A percentile compares a stretch with the other conserved stretches of the same genome.
phyloP scores from a whole-genome alignment of 2,888 invertebrate genomes.

The Apodemia hepburni region DNA sequence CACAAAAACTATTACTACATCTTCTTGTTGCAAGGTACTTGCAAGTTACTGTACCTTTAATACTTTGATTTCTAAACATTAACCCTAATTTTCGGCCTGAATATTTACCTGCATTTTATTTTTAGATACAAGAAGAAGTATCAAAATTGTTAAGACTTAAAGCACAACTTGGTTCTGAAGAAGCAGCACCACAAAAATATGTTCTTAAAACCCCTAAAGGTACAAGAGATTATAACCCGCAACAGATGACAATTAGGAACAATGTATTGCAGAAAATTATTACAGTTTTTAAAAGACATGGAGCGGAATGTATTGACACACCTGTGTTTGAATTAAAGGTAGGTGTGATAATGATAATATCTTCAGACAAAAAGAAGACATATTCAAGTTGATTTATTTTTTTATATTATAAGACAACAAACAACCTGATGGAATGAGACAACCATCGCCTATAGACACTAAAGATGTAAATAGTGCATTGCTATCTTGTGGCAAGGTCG shows the following conservation, averaged over 20 bases:
- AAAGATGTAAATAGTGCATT: too few species aligned
- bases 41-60: background rate
- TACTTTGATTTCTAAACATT: background rate
- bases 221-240: conserved; percentile 96
- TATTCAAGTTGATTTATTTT: conserved; percentile 6
- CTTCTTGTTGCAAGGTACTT: conserved; percentile 66
- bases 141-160: conserved; percentile 90
- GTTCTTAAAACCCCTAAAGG: conserved; percentile 95
- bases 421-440: too few species aligned
- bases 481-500: too few species aligned
- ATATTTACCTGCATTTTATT: conserved; percentile 26
- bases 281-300: conserved; percentile 95
- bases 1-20: conserved; percentile 63
- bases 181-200: conserved; percentile 86
- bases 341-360: conserved; percentile 8
- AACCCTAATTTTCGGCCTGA: background rate
- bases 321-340: conserved; percentile 98
- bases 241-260: conserved; percentile 96
- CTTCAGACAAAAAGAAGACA: background rate
- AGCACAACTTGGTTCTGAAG: conserved; percentile 82
- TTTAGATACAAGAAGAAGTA: conserved; percentile 92
- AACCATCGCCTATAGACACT: too few species aligned
- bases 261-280: conserved; percentile 92
- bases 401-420: background rate
- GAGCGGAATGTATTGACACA: conserved; percentile 98